Conservation (phyloP, 2,113 vertebrate genomes). For the Boulengerochromis microlepis region DNA sequence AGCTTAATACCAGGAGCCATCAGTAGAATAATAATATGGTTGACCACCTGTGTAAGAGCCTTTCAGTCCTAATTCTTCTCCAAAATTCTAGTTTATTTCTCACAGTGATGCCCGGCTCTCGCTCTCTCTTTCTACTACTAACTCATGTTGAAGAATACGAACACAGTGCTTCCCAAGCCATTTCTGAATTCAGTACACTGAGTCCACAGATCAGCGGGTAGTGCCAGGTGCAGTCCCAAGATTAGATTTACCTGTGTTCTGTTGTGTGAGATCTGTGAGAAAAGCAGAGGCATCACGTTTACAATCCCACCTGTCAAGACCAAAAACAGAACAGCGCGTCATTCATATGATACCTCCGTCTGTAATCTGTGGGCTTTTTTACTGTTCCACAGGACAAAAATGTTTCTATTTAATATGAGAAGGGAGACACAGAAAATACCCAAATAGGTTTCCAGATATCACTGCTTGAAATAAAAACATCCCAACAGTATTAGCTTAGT, state of each 20-base stretch:
- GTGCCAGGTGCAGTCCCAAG: neutral
- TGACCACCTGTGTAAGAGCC: neutral
- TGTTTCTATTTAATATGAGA: neutral
- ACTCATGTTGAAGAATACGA: neutral
- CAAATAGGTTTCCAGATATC: neutral
- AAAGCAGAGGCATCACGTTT: slow-evolving; percentile 72
- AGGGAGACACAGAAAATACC: neutral
- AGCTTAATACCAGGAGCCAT: neutral
- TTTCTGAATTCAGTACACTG: neutral
- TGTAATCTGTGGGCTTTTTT: neutral
- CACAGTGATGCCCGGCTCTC: neutral
- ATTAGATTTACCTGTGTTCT: slow-evolving; percentile 52
- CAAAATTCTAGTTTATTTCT: neutral
- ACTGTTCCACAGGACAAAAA: neutral
- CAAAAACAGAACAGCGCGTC: neutral
- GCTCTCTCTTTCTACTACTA: neutral
- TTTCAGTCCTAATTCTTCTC: neutral
- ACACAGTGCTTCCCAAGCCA: neutral
- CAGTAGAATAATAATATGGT: neutral
- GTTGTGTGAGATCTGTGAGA: slow-evolving; percentile 68
- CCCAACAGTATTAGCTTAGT: neutral
- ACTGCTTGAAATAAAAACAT: neutral
- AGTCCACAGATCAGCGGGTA: neutral
- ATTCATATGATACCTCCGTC: neutral
- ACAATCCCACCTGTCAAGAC: slow-evolving; percentile 63